Base-by-base conservation (phyloP, 1,140 invertebrate genomes). In the Dreissena rostriformis region DNA sequence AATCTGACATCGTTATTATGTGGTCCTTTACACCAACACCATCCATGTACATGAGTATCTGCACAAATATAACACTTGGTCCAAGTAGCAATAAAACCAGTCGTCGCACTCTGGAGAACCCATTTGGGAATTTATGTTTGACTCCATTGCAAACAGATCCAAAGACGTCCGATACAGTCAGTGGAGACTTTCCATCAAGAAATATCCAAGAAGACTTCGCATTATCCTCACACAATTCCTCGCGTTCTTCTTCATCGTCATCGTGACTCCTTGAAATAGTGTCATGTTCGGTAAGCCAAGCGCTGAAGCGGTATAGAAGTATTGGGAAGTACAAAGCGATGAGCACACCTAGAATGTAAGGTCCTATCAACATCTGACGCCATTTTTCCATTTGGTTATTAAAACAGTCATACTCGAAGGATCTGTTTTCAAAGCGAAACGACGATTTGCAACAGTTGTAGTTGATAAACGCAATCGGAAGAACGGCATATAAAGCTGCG, bases 251-350 rank as follows among this genome's bases (percentile, higher is more conserved):
- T 39, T 39, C 39, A 8, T 39, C 39, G 2, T 39, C 4, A 39
- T 39, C 39, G 39, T 39, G 2, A 39, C 2, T 39, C 39, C 8
- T 8, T 39, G 39, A 39, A 39, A 39, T 8, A 39, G 39, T 2
- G 8, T 71, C 22, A n/a, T 57, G 7, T 17, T 24, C 22, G 28
- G 29, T 17, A 22, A 75, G 24, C 53, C 73, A 61, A 10, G 52
- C 52, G 29, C 12, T 22, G 14, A 75, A 22, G 14, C 39, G 14
- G 53, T 61, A 61, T n/a, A 75, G 26, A 6, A 75, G 22, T 22
- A 75, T 75, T 19, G 73, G 73, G 19, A n/a, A 75, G n/a, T 75
- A 75, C 24, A 57, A 53, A 39, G 63, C 57, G 15, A 75, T 19
- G 10, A 75, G 14, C 0, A 75, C 19, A 61, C 73, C 73, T 15